Base-by-base conservation (phyloP, 1,140 invertebrate species). In the Oryctes rhinoceros region DNA sequence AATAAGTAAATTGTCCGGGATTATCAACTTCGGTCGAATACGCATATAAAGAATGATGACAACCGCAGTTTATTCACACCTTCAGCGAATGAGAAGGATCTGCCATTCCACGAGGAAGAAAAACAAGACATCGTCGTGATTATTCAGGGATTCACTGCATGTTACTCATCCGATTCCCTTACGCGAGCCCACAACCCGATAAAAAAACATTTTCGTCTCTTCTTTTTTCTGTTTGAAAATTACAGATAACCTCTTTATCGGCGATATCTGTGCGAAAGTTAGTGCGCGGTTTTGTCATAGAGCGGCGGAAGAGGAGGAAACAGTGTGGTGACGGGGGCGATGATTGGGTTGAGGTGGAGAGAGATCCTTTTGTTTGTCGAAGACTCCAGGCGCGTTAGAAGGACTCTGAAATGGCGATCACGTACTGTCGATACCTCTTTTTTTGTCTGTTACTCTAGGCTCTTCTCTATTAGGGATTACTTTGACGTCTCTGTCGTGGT, bases 401-500 rank as follows among this genome's bases (percentile, higher is more conserved):
- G 65, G 65, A 71, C 65, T 71, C 65, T 24, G 65, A 71, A 71
- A 71, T 71, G 65, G 65, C 65, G 65, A 71, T 71, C 65, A 71
- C 65, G 65, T 71, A 71, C 65, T 71, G 65, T 71, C 65, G 20
- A 71, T 71, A 71, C 65, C 65, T 71, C 65, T 71, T 71, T 71
- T 67, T 35, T 71, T 71, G 53, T 59, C 53, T 24, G 20, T 71
- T 71, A 71, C 65, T 71, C 18, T 71, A 30, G 35, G 65, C 20
- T 71, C 65, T 71, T 9, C 65, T 71, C 65, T 71, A 71, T 71
- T 71, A 71, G 65, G 65, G 35, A 71, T 37, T 71, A 71, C 65
- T 71, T 71, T 71, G 65, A 71, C 65, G 65, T 71, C 65, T 71
- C 24, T 71, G 65, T 71, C 65, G 65, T 37, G 65, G 65, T 71